Base-by-base conservation (phyloP, 2,888 invertebrate species). In the Diaprepes abbreviatus region DNA sequence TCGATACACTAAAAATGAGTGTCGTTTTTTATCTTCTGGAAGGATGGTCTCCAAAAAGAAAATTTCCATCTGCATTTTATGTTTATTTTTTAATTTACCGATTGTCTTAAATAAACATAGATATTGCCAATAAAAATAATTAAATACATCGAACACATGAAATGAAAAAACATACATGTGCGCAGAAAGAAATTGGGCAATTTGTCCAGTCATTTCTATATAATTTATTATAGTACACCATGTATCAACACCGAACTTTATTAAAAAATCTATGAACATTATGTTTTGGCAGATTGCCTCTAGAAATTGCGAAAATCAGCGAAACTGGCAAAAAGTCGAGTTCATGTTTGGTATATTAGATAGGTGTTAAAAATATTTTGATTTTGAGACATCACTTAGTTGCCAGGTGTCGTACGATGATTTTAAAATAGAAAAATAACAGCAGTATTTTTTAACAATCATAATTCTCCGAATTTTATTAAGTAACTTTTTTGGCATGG, bases 361-460 rank as follows among this genome's bases (percentile, higher is more conserved):
- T 48, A 14, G 48, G 9, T 28, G 28, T 48, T 48, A 48, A 48
- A 48, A 48, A 48, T 48, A 48, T 48, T 48, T 48, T 48, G 14
- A 28, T 24, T 48, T 48, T 48, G 28, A n/a, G 16, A 45, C 9
- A 28, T 48, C 10, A 24, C 19, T 24, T 48, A 48, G 48, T 28
- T 48, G 48, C 48, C 48, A 28, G 48, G 48, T 48, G 45, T 21
- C 16, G 12, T 48, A 14, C 6, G 2, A 14, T 48, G n/a, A 21
- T 43, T 48, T 28, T 28, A 48, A 48, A 28, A 48, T 24, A 28
- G 14, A 48, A 48, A 28, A 21, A 6, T 48, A 28, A 48, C 24
- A 3, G 28, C 14, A 28, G 1, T 28, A n/a, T 12, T 28, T 48
- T 48, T 24, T 0, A 48, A 7, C 12, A 7, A 3, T 21, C 48